Percentiles rank a stretch among this genome's conserved stretches.
Conservation (phyloP, 2,113 vertebrate genomes). For the Phylloscopus trochilus region DNA sequence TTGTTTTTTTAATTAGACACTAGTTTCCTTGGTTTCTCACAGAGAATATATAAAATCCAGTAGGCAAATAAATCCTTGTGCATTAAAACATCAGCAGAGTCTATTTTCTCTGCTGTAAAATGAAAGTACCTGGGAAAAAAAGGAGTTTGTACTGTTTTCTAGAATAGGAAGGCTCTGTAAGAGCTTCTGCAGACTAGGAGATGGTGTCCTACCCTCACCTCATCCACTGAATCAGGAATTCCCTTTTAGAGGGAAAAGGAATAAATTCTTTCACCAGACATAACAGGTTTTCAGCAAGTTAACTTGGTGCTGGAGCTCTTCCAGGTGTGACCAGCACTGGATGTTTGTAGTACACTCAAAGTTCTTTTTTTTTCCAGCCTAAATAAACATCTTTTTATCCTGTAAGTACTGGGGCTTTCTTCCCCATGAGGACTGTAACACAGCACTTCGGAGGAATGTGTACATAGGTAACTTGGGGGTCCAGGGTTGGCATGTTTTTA, state of each 20-base stretch:
- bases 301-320: background rate
- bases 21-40: background rate
- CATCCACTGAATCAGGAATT: background rate
- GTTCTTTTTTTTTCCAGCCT: background rate
- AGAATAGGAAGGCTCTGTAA: background rate
- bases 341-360: background rate
- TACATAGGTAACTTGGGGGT: rapidly evolving
- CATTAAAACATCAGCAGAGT: background rate
- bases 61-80: background rate
- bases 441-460: background rate
- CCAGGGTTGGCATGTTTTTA: background rate
- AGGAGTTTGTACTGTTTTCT: background rate
- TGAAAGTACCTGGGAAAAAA: background rate
- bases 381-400: background rate
- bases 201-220: background rate
- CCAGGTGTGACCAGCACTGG: background rate
- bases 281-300: background rate
- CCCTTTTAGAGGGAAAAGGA: background rate
- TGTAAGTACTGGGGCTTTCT: background rate
- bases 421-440: background rate
- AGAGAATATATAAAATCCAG: background rate
- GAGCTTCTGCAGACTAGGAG: background rate
- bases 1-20: background rate
- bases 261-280: background rate
- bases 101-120: background rate